These are phyloP conservation scores for Odontamblyopus lacepedii DNA, from an alignment of 2,797 vertebrate genomes.

Conservation along the genomic window DNA sequence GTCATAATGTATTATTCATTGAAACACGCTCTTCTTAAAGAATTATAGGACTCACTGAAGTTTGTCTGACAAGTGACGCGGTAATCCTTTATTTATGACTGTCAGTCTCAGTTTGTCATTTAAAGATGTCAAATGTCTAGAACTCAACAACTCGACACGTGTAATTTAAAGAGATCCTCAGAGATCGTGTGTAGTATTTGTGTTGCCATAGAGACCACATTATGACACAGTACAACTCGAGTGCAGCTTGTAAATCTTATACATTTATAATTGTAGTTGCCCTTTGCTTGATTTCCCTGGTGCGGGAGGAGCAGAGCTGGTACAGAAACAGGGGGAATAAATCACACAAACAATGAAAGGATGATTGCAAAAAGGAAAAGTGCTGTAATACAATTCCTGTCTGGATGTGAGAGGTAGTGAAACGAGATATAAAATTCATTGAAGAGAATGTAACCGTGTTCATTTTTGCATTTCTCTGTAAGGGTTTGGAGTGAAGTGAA, in stretches of 20 bases:
- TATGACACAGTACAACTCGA: constrained; percentile 31
- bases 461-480: not conserved
- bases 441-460: not conserved
- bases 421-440: constrained; percentile 15
- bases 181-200: constrained; percentile 12
- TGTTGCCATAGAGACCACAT: constrained; percentile 24
- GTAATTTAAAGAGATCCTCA: constrained; percentile 28
- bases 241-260: constrained; percentile 58
- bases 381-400: constrained; percentile 28
- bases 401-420: constrained; percentile 12
- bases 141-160: constrained; percentile 19
- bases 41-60: constrained; percentile 1
- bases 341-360: constrained; percentile 52
- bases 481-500: not conserved
- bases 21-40: constrained; percentile 3
- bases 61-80: constrained; percentile 4
- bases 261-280: constrained; percentile 62
- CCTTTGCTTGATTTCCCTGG: constrained; percentile 61
- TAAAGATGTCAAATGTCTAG: constrained; percentile 25
- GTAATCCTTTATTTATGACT: constrained; percentile 26
- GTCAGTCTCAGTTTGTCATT: constrained; percentile 32
- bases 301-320: constrained; percentile 20
- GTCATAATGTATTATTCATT: constrained; percentile 8
- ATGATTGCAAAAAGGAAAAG: constrained; percentile 34
- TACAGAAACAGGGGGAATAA: constrained; percentile 58